These are phyloP conservation scores for Cheilosia impressa DNA, from an alignment of 2,888 invertebrate genomes.

Conservation along the genomic window DNA sequence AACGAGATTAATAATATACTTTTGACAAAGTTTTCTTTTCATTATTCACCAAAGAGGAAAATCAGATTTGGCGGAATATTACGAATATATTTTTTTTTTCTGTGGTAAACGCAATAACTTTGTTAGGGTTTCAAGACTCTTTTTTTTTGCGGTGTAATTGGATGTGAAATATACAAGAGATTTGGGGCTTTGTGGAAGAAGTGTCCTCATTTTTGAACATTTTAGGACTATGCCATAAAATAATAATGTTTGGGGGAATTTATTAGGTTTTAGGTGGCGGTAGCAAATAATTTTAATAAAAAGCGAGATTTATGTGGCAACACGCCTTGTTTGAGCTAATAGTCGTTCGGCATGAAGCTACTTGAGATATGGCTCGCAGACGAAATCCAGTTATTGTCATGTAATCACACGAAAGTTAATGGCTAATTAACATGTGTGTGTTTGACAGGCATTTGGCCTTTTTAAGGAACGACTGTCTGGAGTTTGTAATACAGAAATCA, in stretches of 20 bases:
- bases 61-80: conserved; percentile 30
- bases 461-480: too few relatives aligned
- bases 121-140: background rate
- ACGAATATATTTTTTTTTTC: background rate
- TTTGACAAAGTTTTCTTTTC: conserved; percentile 6
- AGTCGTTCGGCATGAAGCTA: too few relatives aligned
- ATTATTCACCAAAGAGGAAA: conserved; percentile 27
- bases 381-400: too few relatives aligned
- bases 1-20: conserved; percentile 44
- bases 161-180: conserved; percentile 22
- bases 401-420: too few relatives aligned
- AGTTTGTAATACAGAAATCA: too few relatives aligned
- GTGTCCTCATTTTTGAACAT: background rate
- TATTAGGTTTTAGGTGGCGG: background rate
- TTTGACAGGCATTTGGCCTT: too few relatives aligned
- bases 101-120: conserved; percentile 12
- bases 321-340: too few relatives aligned
- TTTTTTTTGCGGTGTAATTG: conserved; percentile 25
- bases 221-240: background rate
- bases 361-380: too few relatives aligned
- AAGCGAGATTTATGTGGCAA: too few relatives aligned
- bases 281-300: background rate
- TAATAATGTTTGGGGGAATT: background rate
- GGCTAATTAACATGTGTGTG: too few relatives aligned
- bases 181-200: background rate